Conservation (phyloP, 2,797 vertebrate genomes). For the Prionace glauca region DNA sequence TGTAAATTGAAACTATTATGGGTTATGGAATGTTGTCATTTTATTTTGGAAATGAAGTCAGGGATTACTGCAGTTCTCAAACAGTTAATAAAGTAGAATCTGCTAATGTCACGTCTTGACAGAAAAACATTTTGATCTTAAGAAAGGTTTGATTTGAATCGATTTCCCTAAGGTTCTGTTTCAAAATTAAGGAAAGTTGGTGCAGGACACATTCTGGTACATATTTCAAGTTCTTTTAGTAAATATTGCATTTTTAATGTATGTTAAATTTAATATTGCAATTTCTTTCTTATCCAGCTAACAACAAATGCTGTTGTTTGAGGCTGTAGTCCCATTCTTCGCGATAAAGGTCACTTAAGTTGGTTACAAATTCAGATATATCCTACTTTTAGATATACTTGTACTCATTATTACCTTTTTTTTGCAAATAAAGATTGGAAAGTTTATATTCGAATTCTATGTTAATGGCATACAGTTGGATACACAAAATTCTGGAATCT, state of each 20-base stretch:
- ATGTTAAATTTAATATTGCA: background rate
- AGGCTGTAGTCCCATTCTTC: background rate
- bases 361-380: background rate
- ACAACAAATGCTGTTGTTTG: background rate
- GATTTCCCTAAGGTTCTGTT: background rate
- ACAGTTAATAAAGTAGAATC: background rate
- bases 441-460: background rate
- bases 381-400: background rate
- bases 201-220: background rate
- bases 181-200: background rate
- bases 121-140: background rate
- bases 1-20: background rate
- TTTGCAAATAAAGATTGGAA: background rate
- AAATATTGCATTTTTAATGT: background rate
- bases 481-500: background rate
- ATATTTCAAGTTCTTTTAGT: background rate
- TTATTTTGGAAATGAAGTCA: background rate
- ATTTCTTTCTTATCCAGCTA: background rate
- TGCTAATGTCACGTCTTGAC: background rate
- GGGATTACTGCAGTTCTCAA: slow-evolving; percentile 13
- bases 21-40: background rate
- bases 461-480: background rate
- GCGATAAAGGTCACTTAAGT: background rate
- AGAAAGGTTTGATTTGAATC: background rate
- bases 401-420: background rate